Percentiles rank a stretch among this genome's conserved stretches.
Evolutionary conservation across 2,797 vertebrate species (phyloP).

Genomic region (Macroramphosus scolopax): DNA sequence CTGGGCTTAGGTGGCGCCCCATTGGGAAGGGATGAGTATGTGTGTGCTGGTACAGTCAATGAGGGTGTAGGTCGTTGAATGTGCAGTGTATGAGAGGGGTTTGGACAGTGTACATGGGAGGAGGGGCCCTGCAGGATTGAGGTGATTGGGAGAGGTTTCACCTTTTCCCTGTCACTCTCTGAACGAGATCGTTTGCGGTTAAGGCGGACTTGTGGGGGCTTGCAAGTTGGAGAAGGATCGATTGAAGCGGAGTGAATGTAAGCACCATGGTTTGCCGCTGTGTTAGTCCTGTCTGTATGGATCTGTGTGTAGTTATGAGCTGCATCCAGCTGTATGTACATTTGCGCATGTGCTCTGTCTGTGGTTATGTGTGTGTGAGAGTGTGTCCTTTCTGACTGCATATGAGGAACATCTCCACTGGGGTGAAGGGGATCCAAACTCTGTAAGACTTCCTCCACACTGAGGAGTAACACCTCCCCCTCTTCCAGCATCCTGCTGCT

Average conservation of each 20-base stretch:
- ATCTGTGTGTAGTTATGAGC: constrained; percentile 78
- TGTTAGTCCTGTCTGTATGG: constrained; percentile 74
- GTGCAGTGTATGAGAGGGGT: constrained; percentile 80
- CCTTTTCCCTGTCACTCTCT: constrained; percentile 97
- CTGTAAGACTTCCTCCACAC: constrained; percentile 90
- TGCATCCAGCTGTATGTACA: constrained; percentile 79
- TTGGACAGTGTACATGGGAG: constrained; percentile 74
- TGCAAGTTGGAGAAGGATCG: constrained; percentile 80
- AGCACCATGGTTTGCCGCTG: constrained; percentile 77
- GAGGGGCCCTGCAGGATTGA: constrained; percentile 91
- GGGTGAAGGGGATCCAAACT: constrained; percentile 88
- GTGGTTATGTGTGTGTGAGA: constrained; percentile 70
- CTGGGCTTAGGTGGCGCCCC: constrained; percentile 89
- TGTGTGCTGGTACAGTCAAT: constrained; percentile 79
- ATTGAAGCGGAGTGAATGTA: constrained; percentile 75
- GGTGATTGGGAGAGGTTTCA: constrained; percentile 93
- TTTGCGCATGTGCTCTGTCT: constrained; percentile 76
- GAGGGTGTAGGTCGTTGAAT: constrained; percentile 69
- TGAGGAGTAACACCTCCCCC: constrained; percentile 88
- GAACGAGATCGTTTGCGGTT: constrained; percentile 93
- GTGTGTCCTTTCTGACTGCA: constrained; percentile 76
- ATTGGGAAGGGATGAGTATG: constrained; percentile 78
- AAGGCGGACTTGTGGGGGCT: constrained; percentile 84
- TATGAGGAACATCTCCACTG: constrained; percentile 81
- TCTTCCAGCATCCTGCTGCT: constrained; percentile 86